Evolutionary conservation across 2,113 vertebrate genomes (phyloP).

Genomic region (Vidua chalybeata): DNA sequence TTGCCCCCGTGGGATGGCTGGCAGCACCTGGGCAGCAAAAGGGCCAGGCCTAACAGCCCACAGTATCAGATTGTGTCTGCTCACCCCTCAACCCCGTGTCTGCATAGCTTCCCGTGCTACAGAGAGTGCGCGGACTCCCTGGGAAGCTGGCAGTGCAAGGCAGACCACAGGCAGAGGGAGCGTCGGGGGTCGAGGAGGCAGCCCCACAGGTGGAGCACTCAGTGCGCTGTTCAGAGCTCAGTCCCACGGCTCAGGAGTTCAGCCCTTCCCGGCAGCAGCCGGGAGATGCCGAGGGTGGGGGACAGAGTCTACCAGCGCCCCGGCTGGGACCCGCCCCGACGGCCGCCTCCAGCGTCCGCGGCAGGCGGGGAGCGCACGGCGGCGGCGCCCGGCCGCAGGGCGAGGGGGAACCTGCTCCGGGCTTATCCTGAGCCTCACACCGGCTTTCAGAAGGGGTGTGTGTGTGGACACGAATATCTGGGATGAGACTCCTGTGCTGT

Average conservation of each 20-base stretch:
- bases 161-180: rapidly evolving
- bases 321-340: neutral
- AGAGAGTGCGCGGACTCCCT: rapidly evolving
- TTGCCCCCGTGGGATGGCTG: neutral
- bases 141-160: rapidly evolving
- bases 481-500: neutral
- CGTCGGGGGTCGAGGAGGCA: rapidly evolving
- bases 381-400: neutral
- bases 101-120: rapidly evolving
- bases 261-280: too few species aligned
- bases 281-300: neutral
- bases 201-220: rapidly evolving
- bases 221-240: rapidly evolving
- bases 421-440: neutral
- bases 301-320: rapidly evolving
- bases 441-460: neutral
- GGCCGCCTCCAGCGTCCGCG: neutral
- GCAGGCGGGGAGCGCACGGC: neutral
- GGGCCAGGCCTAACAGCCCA: neutral
- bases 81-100: rapidly evolving
- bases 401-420: neutral
- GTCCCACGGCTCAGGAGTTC: neutral
- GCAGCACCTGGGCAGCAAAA: neutral
- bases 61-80: rapidly evolving
- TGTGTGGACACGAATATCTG: neutral